These are phyloP conservation scores for Gryllus bimaculatus DNA, from an alignment of 1,140 invertebrate species.

Conservation along the genomic window DNA sequence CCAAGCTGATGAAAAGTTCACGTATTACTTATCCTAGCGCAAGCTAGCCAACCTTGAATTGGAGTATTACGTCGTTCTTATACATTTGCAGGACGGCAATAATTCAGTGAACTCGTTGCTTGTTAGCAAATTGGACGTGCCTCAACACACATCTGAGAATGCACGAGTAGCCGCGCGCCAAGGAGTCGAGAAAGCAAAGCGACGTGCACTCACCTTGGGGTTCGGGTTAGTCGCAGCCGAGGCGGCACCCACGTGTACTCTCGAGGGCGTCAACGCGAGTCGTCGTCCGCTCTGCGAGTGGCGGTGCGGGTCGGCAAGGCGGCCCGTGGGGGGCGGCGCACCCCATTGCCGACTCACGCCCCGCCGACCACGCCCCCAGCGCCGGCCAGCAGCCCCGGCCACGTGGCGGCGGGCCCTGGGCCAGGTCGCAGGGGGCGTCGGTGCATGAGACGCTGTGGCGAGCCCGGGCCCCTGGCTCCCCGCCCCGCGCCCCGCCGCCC, in stretches of 20 bases:
- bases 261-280: constrained; percentile 91
- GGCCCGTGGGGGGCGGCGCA: constrained; percentile 24
- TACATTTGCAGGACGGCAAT: no score
- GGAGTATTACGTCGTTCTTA: no score
- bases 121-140: no score
- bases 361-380: no score
- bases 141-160: no score
- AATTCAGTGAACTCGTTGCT: no score
- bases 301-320: constrained; percentile 56
- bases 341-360: constrained; percentile 33
- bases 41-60: no score
- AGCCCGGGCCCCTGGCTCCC: neutral
- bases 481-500: constrained; percentile 8
- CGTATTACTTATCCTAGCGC: no score
- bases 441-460: neutral
- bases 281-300: constrained; percentile 93
- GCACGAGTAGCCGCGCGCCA: no score
- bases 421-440: neutral
- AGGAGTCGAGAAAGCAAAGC: no score
- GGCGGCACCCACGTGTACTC: constrained; percentile 98
- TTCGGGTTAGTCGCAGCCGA: constrained; percentile 85
- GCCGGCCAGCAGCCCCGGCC: constrained; percentile 27
- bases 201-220: constrained; percentile 58
- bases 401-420: neutral
- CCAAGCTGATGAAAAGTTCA: no score